These are phyloP conservation scores for Tinamus guttatus DNA, from an alignment of 2,113 vertebrate genomes.

Conservation along the genomic window DNA sequence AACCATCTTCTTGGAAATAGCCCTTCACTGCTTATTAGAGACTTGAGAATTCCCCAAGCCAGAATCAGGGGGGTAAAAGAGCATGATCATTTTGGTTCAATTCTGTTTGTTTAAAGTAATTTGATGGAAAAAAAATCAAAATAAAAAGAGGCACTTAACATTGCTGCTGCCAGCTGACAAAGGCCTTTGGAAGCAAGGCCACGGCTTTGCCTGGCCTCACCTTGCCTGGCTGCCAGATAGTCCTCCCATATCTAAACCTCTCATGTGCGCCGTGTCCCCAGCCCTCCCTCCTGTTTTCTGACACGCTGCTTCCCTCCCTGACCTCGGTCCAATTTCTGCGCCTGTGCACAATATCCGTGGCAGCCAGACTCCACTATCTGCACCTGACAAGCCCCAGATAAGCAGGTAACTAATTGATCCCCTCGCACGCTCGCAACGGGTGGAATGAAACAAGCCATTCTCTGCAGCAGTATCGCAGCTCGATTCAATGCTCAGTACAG, in stretches of 20 bases:
- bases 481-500: background rate
- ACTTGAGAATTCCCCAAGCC: background rate
- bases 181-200: background rate
- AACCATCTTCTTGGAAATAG: background rate
- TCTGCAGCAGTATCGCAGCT: background rate
- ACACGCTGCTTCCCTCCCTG: fast-evolving
- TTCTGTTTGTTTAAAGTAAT: conserved; percentile 29
- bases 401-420: background rate
- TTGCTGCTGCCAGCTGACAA: conserved; percentile 30
- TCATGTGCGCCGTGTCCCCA: fast-evolving
- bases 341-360: background rate
- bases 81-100: background rate
- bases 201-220: background rate
- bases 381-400: background rate
- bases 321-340: fast-evolving
- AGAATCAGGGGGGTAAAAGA: background rate
- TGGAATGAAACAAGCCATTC: background rate
- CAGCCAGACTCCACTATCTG: fast-evolving
- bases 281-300: background rate
- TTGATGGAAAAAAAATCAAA: background rate
- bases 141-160: background rate
- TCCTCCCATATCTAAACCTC: background rate
- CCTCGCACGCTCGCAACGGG: background rate
- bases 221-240: background rate
- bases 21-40: background rate